phyloP scores from a whole-genome alignment of 1,140 invertebrate species.

The Eubasilissa regina region DNA sequence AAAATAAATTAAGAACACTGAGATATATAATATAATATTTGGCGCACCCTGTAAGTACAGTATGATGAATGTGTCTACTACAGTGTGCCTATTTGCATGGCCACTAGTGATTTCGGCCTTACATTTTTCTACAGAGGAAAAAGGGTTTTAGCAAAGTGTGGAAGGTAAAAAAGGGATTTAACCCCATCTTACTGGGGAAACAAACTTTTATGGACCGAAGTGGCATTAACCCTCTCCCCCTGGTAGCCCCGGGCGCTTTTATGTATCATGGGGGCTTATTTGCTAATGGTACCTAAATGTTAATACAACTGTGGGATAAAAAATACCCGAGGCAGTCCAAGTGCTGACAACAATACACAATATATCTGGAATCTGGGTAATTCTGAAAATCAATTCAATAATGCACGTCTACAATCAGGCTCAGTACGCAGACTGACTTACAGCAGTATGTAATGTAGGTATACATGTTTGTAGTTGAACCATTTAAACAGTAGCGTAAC shows the following conservation, averaged over 20 bases:
- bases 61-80: conserved; percentile 12
- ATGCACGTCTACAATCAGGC: too few species aligned
- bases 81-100: conserved; percentile 57
- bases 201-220: conserved; percentile 59
- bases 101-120: conserved; percentile 59
- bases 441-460: too few species aligned
- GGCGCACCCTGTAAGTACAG: too few species aligned
- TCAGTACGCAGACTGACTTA: too few species aligned
- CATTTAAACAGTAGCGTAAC: too few species aligned
- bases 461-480: too few species aligned
- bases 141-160: conserved; percentile 60
- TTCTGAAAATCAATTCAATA: too few species aligned
- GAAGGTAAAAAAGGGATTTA: conserved; percentile 61
- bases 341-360: too few species aligned
- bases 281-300: conserved; percentile 56
- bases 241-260: conserved; percentile 37
- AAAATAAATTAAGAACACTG: too few species aligned
- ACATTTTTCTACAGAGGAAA: conserved; percentile 59
- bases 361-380: too few species aligned
- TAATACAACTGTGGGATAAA: conserved; percentile 45
- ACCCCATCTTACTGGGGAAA: conserved; percentile 57
- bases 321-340: not conserved
- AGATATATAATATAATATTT: too few species aligned
- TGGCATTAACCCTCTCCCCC: conserved; percentile 55
- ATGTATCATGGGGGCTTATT: conserved; percentile 48